Conservation (phyloP, 2,888 invertebrate species). For the Hetaerina titia region DNA sequence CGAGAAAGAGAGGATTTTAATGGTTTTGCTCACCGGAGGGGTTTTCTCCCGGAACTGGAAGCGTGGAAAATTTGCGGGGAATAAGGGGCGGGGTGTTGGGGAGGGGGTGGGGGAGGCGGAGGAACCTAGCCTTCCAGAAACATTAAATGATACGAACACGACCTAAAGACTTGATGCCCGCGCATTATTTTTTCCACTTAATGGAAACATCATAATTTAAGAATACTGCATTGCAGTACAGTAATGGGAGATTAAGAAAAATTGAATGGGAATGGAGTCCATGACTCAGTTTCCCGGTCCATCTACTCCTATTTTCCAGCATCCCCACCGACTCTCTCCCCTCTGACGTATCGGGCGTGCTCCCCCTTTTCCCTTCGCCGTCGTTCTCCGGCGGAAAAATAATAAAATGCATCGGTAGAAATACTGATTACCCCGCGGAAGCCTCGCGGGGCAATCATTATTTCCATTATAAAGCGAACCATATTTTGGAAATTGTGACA, state of each 20-base stretch:
- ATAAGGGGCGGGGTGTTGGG: not conserved
- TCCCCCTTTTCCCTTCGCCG: not conserved
- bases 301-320: not conserved
- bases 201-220: slow-evolving; percentile 46
- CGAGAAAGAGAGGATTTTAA: slow-evolving; percentile 29
- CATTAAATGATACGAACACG: slow-evolving; percentile 5
- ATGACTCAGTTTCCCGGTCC: not conserved
- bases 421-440: too few relatives aligned
- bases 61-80: not conserved
- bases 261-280: not conserved
- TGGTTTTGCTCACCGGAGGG: slow-evolving; percentile 29
- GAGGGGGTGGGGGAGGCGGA: not conserved
- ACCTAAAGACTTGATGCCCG: not conserved
- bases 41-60: not conserved
- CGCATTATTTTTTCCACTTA: slow-evolving; percentile 4
- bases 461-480: not conserved
- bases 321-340: not conserved
- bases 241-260: slow-evolving; percentile 26
- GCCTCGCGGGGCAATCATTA: not conserved
- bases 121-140: slow-evolving; percentile 1
- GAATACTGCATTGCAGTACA: slow-evolving; percentile 25
- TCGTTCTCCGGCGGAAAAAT: not conserved
- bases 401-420: too few relatives aligned
- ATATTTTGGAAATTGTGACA: not conserved
- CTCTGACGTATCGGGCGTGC: too few relatives aligned